Evolutionary conservation across 1,140 invertebrate genomes (phyloP), one percentile per base, ranked within the genome.

Genomic region (Uloborus diversus): DNA sequence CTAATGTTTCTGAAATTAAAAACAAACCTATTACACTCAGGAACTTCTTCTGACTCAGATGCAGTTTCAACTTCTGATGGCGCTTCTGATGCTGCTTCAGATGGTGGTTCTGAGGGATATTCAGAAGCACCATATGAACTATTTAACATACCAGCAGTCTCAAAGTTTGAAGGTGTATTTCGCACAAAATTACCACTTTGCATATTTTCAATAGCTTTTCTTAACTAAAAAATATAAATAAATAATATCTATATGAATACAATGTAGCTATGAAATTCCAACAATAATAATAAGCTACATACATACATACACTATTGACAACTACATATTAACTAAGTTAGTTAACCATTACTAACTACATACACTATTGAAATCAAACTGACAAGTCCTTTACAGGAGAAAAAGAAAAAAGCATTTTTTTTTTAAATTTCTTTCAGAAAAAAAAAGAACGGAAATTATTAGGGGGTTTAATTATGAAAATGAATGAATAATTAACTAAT

Each of bases 121-220:
- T 81, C 80, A 20, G 64, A 57, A 11, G 57, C 13, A 17, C 35
- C 59, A 42, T 81, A 68, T 2, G 62, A 30, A 76, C 68, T 78
- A 23, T 64, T 65, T 20, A 68, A 53, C 23, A 81, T 70, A 13
- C 66, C 56, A 9, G 47, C 51, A 20, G 65, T 71, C 62, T 81
- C 80, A 81, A 69, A 76, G 11, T 56, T 56, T 17, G 49, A 9
- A 20, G 71, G 66, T 7, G 64, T 14, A 51, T 69, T 69, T 64
- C 80, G 33, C 9, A 69, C 37, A 47, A 76, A 81, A 68, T 53
- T 71, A 9, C 80, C 80, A 32, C 65, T 35, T 53, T 81, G 80
- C 80, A 81, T 81, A 53, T 81, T 81, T 23, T 81, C 80, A 51
- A 81, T 81, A 27, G 80, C 70, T 76, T 81, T 70, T 32, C 80